Base-by-base conservation (phyloP, 1,140 invertebrate species). In the Nilaparvata lugens region DNA sequence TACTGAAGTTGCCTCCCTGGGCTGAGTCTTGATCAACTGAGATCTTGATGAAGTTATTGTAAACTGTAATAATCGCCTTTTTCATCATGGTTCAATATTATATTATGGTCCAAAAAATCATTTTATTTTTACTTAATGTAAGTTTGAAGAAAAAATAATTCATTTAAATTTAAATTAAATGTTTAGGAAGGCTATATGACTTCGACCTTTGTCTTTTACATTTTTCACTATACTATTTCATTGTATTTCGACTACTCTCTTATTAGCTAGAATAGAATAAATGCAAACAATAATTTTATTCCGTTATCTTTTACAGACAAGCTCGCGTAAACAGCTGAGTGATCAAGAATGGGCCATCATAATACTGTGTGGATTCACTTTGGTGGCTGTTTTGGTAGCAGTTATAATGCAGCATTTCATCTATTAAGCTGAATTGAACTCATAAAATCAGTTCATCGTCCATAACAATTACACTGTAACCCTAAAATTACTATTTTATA, bases 271-370 rank as follows among this genome's bases (percentile, higher is more conserved):
- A 66, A 66, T 4, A 66, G 65, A 21, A n/a, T 66, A 7, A 62
- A 68, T 14, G 38, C 67, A 23, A n/a, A n/a, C n/a, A n/a, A n/a
- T n/a, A n/a, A n/a, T 56, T 61, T 61, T 58, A 23, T 69, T 72
- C 57, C 56, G 61, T 16, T 59, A 60, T 54, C 25, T 64, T 14
- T 64, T 63, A 23, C 64, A 70, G 62, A 57, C 65, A 3, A 61
- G 68, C 4, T 72, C 75, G 58, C 72, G 74, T 55, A 76, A 75
- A 67, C 75, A 75, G 56, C 71, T 85, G 68, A 79, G 79, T 23
- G 83, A 86, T 69, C 79, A 82, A 62, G 83, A 87, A 65, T 78
- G 77, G 70, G 83, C 84, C 55, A 73, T 82, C 58, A 75, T 87
- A 51, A 79, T 86, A 67, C 73, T 87, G 25, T 70, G 76, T 54